Evolutionary conservation across 2,113 vertebrate species (phyloP).

Genomic region (Phrynocephalus versicolor): DNA sequence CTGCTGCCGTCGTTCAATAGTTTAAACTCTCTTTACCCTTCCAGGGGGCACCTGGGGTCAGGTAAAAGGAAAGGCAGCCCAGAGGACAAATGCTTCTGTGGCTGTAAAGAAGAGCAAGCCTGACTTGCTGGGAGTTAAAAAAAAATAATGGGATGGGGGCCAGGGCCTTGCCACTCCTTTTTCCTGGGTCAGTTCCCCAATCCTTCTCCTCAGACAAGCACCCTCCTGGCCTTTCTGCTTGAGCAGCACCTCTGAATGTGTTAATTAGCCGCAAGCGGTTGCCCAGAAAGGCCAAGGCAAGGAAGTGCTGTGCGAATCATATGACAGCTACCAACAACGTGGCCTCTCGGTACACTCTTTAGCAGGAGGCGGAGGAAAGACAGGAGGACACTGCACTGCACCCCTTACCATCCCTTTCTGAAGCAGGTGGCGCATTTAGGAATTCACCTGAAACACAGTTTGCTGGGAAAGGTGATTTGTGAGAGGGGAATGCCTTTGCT

Average conservation of each 20-base stretch:
- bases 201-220: slow-evolving; percentile 74
- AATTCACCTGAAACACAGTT: not conserved
- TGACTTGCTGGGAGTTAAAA: not conserved
- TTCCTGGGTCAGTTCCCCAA: slow-evolving; percentile 68
- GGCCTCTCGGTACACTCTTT: not conserved
- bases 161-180: not conserved
- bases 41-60: slow-evolving; percentile 25
- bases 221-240: slow-evolving; percentile 83
- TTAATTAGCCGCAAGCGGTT: slow-evolving; percentile 81
- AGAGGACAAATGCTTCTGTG: not conserved
- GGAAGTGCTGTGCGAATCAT: slow-evolving; percentile 49
- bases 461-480: too few relatives aligned
- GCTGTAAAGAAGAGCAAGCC: slow-evolving; percentile 7
- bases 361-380: accelerated
- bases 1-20: slow-evolving; percentile 13
- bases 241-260: slow-evolving; percentile 79
- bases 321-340: slow-evolving; percentile 57
- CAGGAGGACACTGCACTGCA: not conserved
- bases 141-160: not conserved
- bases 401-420: accelerated
- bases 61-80: slow-evolving; percentile 10
- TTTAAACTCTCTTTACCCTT: slow-evolving; percentile 37
- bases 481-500: not conserved
- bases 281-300: slow-evolving; percentile 22
- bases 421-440: too few relatives aligned